Conservation (phyloP, 2,113 vertebrate genomes). For the Macquaria ambigua region DNA sequence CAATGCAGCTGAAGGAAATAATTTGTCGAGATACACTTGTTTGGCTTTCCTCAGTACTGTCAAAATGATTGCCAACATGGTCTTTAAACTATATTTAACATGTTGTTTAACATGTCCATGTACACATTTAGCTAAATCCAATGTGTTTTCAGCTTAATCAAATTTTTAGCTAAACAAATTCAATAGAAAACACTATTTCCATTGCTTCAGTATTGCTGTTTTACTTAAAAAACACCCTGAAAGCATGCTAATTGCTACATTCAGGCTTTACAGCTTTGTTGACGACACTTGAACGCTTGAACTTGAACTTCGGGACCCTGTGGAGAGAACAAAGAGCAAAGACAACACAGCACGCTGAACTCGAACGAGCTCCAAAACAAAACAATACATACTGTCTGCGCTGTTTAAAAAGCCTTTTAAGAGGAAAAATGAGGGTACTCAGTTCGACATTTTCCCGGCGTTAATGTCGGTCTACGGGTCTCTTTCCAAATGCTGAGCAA, state of each 20-base stretch:
- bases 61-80: not conserved
- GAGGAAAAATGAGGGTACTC: conserved; percentile 11
- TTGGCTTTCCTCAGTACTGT: not conserved
- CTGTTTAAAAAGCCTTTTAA: not conserved
- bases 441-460: conserved; percentile 41
- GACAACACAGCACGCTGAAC: not conserved
- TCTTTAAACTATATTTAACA: not conserved
- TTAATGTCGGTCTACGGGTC: not conserved
- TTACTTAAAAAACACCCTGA: not conserved
- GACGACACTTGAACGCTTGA: conserved; percentile 12
- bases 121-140: not conserved
- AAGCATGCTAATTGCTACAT: not conserved
- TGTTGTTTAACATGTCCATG: not conserved
- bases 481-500: conserved; percentile 23
- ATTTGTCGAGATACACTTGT: not conserved
- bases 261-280: conserved; percentile 33
- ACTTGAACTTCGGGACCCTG: conserved; percentile 20
- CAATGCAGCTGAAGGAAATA: not conserved
- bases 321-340: conserved; percentile 54
- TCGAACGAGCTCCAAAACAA: not conserved
- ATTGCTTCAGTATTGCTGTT: not conserved
- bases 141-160: not conserved
- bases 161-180: not conserved
- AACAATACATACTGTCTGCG: conserved; percentile 56
- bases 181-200: not conserved